These are phyloP conservation scores for Petrocephalus microphthalmus DNA, from an alignment of 2,113 vertebrate species.

Conservation along the genomic window DNA sequence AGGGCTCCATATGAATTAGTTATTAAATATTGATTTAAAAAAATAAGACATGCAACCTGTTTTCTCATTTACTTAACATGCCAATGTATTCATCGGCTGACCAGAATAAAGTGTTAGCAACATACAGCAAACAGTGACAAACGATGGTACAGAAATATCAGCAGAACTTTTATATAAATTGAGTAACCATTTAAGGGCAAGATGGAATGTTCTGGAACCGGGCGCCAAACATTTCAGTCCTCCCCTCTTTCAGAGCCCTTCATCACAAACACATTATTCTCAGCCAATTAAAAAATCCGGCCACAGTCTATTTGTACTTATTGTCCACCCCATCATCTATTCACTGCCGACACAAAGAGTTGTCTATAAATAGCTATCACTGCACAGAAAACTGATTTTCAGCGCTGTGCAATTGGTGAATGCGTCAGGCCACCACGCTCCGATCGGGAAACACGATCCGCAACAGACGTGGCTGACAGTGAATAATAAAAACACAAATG, in stretches of 20 bases:
- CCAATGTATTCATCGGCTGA: not conserved
- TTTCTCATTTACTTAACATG: not conserved
- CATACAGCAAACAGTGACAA: not conserved
- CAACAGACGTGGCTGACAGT: constrained; percentile 13
- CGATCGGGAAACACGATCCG: not conserved
- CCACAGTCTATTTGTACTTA: not conserved
- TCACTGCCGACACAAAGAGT: not conserved
- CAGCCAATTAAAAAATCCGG: not conserved
- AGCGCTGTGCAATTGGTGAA: too few species aligned
- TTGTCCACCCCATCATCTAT: not conserved
- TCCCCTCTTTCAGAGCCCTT: not conserved
- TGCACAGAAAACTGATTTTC: not conserved
- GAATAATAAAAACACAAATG: constrained; percentile 16
- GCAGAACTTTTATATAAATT: not conserved
- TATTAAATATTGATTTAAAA: not conserved
- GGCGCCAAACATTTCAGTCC: not conserved
- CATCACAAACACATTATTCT: not conserved
- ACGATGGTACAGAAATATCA: not conserved
- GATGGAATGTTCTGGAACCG: not conserved
- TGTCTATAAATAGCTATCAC: not conserved
- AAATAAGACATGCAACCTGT: not conserved
- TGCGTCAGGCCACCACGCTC: not conserved
- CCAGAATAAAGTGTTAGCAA: not conserved
- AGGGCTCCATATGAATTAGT: not conserved
- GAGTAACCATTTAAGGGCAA: not conserved